These are phyloP conservation scores for Amphimedon queenslandica DNA, from an alignment of 37 sponge, comb jelly and placozoan species.

Conservation along the genomic window DNA sequence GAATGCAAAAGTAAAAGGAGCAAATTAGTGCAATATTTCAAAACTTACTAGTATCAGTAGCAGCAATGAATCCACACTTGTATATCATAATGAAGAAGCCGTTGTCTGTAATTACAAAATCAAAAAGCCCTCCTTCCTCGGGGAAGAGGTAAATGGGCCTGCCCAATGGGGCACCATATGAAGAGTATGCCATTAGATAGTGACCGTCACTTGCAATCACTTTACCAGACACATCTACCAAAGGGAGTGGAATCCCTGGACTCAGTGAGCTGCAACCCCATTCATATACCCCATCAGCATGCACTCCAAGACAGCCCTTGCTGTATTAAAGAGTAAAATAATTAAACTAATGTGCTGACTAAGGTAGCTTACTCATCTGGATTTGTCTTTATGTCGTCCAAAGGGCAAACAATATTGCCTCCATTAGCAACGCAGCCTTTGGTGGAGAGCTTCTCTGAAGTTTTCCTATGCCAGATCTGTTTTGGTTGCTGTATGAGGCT, in stretches of 20 bases:
- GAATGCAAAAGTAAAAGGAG: background rate
- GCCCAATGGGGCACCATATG: too few species aligned
- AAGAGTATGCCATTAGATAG: constrained; percentile 2
- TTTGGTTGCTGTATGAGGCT: too few species aligned
- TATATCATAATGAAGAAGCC: constrained; percentile 9
- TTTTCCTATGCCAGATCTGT: too few species aligned
- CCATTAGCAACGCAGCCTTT: constrained; percentile 31
- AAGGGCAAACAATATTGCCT: constrained; percentile 19
- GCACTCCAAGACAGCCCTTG: too few species aligned
- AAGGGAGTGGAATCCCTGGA: constrained; percentile 4
- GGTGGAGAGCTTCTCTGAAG: too few species aligned
- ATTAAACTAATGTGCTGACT: too few species aligned
- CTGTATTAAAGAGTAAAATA: too few species aligned
- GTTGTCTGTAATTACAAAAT: background rate
- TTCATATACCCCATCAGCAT: too few species aligned
- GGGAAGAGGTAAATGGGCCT: constrained; percentile 14
- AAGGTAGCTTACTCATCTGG: too few species aligned
- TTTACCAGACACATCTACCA: constrained; percentile 14
- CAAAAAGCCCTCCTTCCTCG: constrained; percentile 5
- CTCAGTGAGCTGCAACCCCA: too few species aligned
- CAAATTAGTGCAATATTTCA: background rate
- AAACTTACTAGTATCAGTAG: constrained; percentile 25
- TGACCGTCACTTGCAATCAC: constrained; percentile 21
- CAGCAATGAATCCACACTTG: constrained; percentile 27
- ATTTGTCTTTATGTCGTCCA: background rate